Base-by-base conservation (phyloP, 2,888 invertebrate genomes). In the Macrophya alboannulata region DNA sequence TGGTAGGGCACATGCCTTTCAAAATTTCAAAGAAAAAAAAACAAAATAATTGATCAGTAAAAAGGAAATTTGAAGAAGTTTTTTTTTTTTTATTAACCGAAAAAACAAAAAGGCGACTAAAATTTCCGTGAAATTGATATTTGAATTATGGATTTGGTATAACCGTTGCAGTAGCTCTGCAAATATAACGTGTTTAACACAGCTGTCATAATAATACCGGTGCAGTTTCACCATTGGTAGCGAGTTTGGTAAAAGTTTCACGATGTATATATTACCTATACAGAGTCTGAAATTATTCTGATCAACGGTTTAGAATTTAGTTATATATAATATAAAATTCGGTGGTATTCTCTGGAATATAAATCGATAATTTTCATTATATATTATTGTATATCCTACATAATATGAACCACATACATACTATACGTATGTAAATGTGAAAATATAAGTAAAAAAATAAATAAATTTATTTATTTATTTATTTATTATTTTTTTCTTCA, bases 201-300 rank as follows among this genome's bases (percentile, higher is more conserved):
- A 62, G n/a, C 25, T 25, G 21, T 10, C 55, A n/a, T n/a, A 17
- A n/a, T n/a, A 17, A 55, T 55, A n/a, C n/a, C 55, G 55, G n/a
- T n/a, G 55, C 17, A 48, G 48, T 48, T 10, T 8, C 48, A 48
- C 10, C 48, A 48, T 8, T 0, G 4, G 48, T 12, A 48, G 1
- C 1, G 12, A 71, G 71, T 71, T 71, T 40, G 40, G 40, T 12
- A 71, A 71, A 71, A 71, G 71, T 71, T 71, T 71, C n/a, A 4
- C 71, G 48, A 1, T 17, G 71, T 71, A 71, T n/a, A n/a, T n/a
- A 71, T 71, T 71, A 40, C 40, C n/a, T n/a, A n/a, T n/a, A n/a
- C n/a, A n/a, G n/a, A 17, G 37, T 40, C 40, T 40, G 40, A 31
- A 71, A 71, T 71, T 71, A 40, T 40, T 71, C 40, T 40, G 40